phyloP scores from a whole-genome alignment of 92 coral and sea anemone species.

The Parazoanthus atlanticus region DNA sequence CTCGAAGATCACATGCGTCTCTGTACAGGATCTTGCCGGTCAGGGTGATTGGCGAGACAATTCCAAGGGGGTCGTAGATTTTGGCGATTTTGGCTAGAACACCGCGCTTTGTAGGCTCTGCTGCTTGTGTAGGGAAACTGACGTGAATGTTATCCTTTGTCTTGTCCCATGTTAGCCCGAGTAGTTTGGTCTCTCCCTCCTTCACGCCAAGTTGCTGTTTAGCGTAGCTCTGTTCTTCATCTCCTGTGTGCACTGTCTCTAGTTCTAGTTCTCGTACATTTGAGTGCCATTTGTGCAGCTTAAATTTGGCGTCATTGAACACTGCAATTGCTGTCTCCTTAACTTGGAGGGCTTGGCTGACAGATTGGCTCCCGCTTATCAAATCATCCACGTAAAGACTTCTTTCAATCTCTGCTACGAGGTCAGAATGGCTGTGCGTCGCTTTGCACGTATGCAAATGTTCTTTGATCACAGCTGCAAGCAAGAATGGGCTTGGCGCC shows the following conservation, averaged over 20 bases:
- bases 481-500: slow-evolving; percentile 14
- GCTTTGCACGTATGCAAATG: slow-evolving; percentile 5
- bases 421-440: not conserved
- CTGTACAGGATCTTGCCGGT: not conserved
- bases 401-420: not conserved
- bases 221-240: not conserved
- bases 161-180: slow-evolving; percentile 46
- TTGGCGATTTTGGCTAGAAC: slow-evolving; percentile 47
- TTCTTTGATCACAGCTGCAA: slow-evolving; percentile 27
- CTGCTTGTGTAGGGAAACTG: slow-evolving; percentile 31
- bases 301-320: not conserved
- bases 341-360: not conserved
- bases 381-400: not conserved
- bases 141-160: slow-evolving; percentile 35
- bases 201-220: slow-evolving; percentile 9
- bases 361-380: not conserved
- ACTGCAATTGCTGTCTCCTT: not conserved
- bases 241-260: not conserved
- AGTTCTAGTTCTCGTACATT: slow-evolving; percentile 20
- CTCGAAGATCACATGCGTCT: not conserved
- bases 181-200: slow-evolving; percentile 37
- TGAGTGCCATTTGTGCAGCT: slow-evolving; percentile 19
- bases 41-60: slow-evolving; percentile 37
- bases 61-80: slow-evolving; percentile 65
- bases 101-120: slow-evolving; percentile 51